phyloP scores from a whole-genome alignment of 2,113 vertebrate species.

The Grus americana region DNA sequence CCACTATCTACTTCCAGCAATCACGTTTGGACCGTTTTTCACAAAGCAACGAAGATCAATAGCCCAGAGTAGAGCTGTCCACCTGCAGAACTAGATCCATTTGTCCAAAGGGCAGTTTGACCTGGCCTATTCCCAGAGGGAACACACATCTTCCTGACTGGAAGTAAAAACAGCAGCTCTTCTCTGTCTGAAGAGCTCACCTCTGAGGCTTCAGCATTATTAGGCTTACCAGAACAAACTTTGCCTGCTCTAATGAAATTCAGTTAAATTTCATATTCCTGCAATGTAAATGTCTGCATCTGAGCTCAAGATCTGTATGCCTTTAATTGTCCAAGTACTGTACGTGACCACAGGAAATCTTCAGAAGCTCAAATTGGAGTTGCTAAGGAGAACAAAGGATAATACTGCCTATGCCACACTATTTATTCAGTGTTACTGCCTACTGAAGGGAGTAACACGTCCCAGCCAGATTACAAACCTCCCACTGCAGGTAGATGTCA shows the following conservation, averaged over 20 bases:
- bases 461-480: background rate
- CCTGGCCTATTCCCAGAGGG: background rate
- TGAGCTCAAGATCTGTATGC: background rate
- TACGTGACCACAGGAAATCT: accelerated
- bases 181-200: background rate
- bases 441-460: background rate
- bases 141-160: background rate
- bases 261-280: background rate
- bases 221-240: background rate
- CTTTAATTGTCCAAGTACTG: background rate
- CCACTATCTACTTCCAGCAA: background rate
- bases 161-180: background rate
- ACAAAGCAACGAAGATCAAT: background rate
- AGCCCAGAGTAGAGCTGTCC: background rate
- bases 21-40: background rate
- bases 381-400: background rate
- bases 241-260: background rate
- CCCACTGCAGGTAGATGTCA: background rate
- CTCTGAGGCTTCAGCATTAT: background rate
- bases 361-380: background rate
- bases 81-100: background rate
- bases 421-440: background rate
- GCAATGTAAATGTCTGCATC: background rate
- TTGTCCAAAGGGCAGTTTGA: background rate
- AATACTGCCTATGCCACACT: background rate